Conservation (phyloP, 2,888 invertebrate genomes). For the Cabera pusaria region DNA sequence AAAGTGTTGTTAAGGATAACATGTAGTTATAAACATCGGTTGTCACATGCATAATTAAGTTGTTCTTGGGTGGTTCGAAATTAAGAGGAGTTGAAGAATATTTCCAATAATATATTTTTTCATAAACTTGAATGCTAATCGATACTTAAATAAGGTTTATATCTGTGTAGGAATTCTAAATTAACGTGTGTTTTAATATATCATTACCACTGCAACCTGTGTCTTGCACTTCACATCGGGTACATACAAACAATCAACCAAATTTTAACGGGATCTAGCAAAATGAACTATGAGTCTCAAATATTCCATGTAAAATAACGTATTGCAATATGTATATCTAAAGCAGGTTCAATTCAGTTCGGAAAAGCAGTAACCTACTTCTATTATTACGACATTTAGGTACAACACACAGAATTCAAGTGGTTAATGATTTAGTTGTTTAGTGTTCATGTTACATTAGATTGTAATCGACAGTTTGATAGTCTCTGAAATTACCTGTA, state of each 20-base stretch:
- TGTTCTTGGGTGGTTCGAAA: slow-evolving; percentile 79
- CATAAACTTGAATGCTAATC: slow-evolving; percentile 81
- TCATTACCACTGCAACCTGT: slow-evolving; percentile 61
- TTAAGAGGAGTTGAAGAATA: slow-evolving; percentile 80
- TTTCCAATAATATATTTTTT: slow-evolving; percentile 83
- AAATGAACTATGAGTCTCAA: too few species aligned
- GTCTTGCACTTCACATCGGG: slow-evolving; percentile 24
- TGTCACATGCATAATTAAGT: slow-evolving; percentile 81
- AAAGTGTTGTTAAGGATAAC: slow-evolving; percentile 82
- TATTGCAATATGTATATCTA: too few species aligned
- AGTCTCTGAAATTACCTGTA: slow-evolving; percentile 54
- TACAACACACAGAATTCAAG: slow-evolving; percentile 50
- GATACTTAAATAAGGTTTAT: slow-evolving; percentile 80
- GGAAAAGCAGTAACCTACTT: too few species aligned
- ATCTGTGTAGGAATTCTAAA: slow-evolving; percentile 80
- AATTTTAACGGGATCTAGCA: too few species aligned
- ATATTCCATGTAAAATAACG: too few species aligned
- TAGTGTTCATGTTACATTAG: slow-evolving; percentile 82
- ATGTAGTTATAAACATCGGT: slow-evolving; percentile 80
- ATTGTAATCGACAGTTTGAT: slow-evolving; percentile 68
- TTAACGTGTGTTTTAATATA: slow-evolving; percentile 76
- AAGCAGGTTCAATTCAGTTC: too few species aligned
- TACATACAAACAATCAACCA: too few species aligned
- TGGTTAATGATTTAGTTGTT: slow-evolving; percentile 74
- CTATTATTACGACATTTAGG: too few species aligned